Conservation (phyloP, 2,113 vertebrate species). For the Seriola rivoliana region DNA sequence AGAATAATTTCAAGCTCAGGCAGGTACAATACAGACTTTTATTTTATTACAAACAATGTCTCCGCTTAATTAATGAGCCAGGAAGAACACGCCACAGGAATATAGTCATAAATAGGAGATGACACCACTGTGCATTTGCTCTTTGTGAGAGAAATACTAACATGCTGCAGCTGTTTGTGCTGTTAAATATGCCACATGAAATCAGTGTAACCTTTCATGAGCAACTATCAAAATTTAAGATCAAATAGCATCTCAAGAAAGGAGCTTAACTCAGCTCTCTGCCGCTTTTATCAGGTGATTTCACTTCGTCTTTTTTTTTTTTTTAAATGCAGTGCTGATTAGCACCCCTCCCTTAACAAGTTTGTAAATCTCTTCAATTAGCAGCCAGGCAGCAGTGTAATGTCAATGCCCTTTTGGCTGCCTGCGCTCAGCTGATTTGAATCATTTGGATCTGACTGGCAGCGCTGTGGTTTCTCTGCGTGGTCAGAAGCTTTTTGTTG, state of each 20-base stretch:
- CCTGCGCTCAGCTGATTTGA: conserved; percentile 1
- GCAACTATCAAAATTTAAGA: neutral
- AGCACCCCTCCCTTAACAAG: neutral
- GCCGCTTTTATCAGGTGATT: too few species aligned
- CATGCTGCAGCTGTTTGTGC: neutral
- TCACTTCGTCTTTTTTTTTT: too few species aligned
- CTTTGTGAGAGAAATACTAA: conserved; percentile 1
- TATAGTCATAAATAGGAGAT: neutral
- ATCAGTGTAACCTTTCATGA: neutral
- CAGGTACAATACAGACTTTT: conserved; percentile 20
- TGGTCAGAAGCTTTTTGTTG: neutral
- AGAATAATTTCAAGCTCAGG: conserved; percentile 43
- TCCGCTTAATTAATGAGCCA: conserved; percentile 27
- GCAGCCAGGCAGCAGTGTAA: conserved; percentile 15
- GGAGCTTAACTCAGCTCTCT: neutral
- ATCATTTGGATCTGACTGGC: neutral
- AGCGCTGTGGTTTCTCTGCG: neutral
- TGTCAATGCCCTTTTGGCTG: conserved; percentile 6
- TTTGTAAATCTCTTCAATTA: conserved; percentile 19
- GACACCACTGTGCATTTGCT: neutral
- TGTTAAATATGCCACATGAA: neutral
- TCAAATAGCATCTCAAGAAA: neutral
- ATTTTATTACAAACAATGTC: conserved; percentile 35
- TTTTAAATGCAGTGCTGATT: conserved; percentile 34
- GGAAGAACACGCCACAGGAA: neutral